Percentiles rank a stretch among this genome's conserved stretches.
These are phyloP conservation scores for Anabas testudineus DNA, from an alignment of 2,797 vertebrate species.

Conservation along the genomic window DNA sequence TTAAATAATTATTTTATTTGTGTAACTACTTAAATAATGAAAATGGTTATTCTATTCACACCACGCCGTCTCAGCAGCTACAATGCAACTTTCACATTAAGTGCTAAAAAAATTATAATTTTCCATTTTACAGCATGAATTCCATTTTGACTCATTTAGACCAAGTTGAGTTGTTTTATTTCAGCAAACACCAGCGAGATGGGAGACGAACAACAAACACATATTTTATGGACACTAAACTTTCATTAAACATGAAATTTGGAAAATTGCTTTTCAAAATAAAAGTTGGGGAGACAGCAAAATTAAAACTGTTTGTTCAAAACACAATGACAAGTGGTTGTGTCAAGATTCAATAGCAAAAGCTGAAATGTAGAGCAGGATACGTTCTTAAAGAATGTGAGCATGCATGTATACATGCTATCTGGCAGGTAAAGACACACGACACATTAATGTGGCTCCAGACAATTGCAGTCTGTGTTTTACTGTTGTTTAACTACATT, in stretches of 20 bases:
- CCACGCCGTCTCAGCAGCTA: constrained; percentile 87
- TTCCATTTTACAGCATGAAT: constrained; percentile 86
- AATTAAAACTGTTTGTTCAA: constrained; percentile 39
- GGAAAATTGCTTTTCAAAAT: constrained; percentile 44
- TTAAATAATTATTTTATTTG: constrained; percentile 89
- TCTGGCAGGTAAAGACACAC: constrained; percentile 16
- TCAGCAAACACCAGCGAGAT: constrained; percentile 70
- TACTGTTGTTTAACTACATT: constrained; percentile 35
- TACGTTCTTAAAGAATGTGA: constrained; percentile 11
- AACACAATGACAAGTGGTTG: constrained; percentile 20
- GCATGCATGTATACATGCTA: constrained; percentile 29
- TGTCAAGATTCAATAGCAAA: constrained; percentile 34
- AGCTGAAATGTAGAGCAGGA: constrained; percentile 29
- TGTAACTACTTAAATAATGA: constrained; percentile 90
- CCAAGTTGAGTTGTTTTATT: constrained; percentile 76
- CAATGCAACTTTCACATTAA: constrained; percentile 91
- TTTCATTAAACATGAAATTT: constrained; percentile 38
- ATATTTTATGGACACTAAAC: constrained; percentile 43
- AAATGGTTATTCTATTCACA: constrained; percentile 90
- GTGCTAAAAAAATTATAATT: constrained; percentile 86
- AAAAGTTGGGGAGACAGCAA: constrained; percentile 23
- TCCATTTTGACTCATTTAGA: constrained; percentile 75
- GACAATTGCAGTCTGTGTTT: constrained; percentile 46
- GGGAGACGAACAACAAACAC: constrained; percentile 57
- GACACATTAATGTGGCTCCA: constrained; percentile 46